Percentiles rank a stretch among this genome's conserved stretches.
These are phyloP conservation scores for Argynnis bischoffii DNA, from an alignment of 2,888 invertebrate genomes.

Conservation along the genomic window DNA sequence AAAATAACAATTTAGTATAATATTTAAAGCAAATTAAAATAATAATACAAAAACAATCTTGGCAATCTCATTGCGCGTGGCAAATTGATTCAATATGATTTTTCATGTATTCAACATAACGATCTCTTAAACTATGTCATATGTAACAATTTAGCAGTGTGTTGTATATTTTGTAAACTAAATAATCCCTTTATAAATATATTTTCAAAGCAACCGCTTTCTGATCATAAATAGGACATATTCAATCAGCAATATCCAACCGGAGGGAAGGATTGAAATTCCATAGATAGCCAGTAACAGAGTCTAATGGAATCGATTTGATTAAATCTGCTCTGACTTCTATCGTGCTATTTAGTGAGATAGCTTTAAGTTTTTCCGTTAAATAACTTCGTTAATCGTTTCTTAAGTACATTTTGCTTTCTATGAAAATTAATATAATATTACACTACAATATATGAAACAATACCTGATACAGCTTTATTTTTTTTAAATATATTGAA, in stretches of 20 bases:
- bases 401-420: not conserved
- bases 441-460: not conserved
- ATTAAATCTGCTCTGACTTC: slow-evolving; percentile 13
- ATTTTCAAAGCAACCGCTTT: not conserved
- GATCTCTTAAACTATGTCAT: no score
- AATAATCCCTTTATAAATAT: not conserved
- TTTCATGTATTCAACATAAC: no score
- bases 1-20: no score
- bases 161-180: not conserved
- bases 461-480: no score
- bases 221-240: not conserved
- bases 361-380: slow-evolving; percentile 1
- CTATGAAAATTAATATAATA: not conserved
- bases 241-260: slow-evolving; percentile 8
- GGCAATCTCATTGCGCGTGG: no score
- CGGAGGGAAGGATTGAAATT: slow-evolving; percentile 3
- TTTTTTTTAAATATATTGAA: no score
- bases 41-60: no score
- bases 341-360: slow-evolving; percentile 11
- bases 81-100: no score
- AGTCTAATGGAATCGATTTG: slow-evolving; percentile 13
- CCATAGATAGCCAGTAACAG: slow-evolving; percentile 5
- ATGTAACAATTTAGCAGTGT: not conserved
- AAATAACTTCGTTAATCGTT: not conserved
- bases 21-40: no score